Evolutionary conservation across 2,113 vertebrate genomes (phyloP).

Genomic region (Machaerirhynchus nigripectus): DNA sequence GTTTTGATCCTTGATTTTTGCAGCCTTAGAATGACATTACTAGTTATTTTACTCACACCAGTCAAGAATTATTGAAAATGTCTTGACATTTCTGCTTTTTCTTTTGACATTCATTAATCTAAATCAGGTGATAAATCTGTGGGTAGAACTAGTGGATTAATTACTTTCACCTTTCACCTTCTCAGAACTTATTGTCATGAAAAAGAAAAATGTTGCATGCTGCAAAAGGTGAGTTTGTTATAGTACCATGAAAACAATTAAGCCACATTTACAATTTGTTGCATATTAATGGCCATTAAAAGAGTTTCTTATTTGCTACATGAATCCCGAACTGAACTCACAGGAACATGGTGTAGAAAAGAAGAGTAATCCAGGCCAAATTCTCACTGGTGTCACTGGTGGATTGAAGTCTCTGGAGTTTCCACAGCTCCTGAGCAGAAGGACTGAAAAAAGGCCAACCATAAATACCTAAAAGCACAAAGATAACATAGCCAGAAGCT

Average conservation of each 20-base stretch:
- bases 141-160: background rate
- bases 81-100: constrained; percentile 2
- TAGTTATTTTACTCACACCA: background rate
- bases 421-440: background rate
- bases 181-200: background rate
- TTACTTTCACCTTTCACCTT: background rate
- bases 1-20: background rate
- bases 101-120: background rate
- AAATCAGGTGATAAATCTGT: background rate
- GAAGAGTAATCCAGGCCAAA: background rate
- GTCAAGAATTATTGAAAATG: background rate
- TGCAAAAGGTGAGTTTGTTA: background rate
- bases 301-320: background rate
- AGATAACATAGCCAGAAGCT: background rate
- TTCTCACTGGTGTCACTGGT: background rate
- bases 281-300: background rate
- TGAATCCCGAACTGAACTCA: background rate
- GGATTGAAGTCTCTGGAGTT: background rate
- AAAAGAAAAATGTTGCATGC: background rate
- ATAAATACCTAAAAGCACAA: background rate
- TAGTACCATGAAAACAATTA: background rate
- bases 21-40: background rate
- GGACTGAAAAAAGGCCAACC: background rate
- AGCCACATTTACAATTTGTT: background rate
- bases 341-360: background rate